phyloP scores from a whole-genome alignment of 2,888 invertebrate genomes.

The Ophion slaviceki region DNA sequence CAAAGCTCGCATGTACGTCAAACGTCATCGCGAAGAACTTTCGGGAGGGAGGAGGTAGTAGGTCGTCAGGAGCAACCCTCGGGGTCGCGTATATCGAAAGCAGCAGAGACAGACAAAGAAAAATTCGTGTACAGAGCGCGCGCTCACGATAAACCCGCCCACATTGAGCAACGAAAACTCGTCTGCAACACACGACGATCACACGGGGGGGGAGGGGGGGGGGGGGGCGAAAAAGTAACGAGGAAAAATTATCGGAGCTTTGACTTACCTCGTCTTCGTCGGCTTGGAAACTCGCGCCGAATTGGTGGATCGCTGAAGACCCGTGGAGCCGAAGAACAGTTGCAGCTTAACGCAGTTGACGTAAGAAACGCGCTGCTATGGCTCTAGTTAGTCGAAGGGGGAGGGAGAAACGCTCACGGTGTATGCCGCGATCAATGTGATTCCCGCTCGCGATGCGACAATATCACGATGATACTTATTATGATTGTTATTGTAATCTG shows the following conservation, averaged over 20 bases:
- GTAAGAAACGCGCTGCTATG: slow-evolving; percentile 34
- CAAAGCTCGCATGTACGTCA: slow-evolving; percentile 9
- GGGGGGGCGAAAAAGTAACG: background rate
- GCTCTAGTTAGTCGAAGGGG: slow-evolving; percentile 21
- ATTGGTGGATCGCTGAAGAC: slow-evolving; percentile 68
- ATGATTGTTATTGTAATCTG: slow-evolving; percentile 35
- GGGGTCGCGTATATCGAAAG: slow-evolving; percentile 34
- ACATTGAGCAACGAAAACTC: slow-evolving; percentile 23
- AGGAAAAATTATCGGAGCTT: background rate
- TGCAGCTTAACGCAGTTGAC: slow-evolving; percentile 75
- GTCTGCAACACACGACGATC: background rate
- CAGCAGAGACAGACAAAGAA: slow-evolving; percentile 14
- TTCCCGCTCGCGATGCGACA: background rate
- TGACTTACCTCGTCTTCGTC: slow-evolving; percentile 62
- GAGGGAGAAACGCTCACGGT: slow-evolving; percentile 31
- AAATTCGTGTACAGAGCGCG: slow-evolving; percentile 28
- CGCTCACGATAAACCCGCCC: slow-evolving; percentile 31
- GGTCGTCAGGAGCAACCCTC: slow-evolving; percentile 25
- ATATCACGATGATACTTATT: slow-evolving; percentile 27
- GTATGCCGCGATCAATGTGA: slow-evolving; percentile 23
- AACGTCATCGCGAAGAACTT: slow-evolving; percentile 20
- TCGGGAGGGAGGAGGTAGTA: background rate
- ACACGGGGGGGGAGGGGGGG: background rate
- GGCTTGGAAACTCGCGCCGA: slow-evolving; percentile 60
- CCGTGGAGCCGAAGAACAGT: slow-evolving; percentile 79